phyloP scores from a whole-genome alignment of 37 sponge, comb jelly and placozoan species.

The Diacarnus erythraeanus region DNA sequence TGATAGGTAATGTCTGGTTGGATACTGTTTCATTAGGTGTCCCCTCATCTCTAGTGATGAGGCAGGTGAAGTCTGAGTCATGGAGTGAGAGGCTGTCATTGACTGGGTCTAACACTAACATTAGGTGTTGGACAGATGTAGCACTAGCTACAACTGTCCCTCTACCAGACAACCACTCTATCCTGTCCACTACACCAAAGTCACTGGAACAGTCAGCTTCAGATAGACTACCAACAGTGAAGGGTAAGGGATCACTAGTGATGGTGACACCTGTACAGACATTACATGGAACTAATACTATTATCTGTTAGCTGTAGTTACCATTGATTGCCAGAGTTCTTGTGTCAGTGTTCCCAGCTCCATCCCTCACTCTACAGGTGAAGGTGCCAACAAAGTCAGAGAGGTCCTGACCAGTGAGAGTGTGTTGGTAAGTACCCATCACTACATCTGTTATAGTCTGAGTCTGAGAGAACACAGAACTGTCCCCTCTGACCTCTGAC shows the following conservation, averaged over 20 bases:
- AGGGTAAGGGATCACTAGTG: neutral
- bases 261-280: neutral
- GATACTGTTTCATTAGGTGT: neutral
- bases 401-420: neutral
- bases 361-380: constrained; percentile 13
- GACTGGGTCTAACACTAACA: neutral
- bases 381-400: constrained; percentile 11
- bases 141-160: neutral
- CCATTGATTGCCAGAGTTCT: constrained; percentile 12
- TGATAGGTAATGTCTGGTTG: neutral
- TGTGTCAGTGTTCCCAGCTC: neutral
- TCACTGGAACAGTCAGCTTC: neutral
- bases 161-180: neutral
- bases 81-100: neutral
- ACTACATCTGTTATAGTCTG: neutral
- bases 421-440: constrained; percentile 16
- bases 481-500: neutral
- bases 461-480: neutral
- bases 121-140: neutral
- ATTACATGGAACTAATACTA: neutral
- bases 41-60: neutral
- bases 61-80: neutral
- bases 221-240: neutral
- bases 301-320: neutral
- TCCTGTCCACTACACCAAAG: neutral